A percentile compares a stretch with the other conserved stretches of the same genome.
These are phyloP conservation scores for Notospermus geniculatus DNA, from an alignment of 1,140 invertebrate genomes.

Conservation along the genomic window DNA sequence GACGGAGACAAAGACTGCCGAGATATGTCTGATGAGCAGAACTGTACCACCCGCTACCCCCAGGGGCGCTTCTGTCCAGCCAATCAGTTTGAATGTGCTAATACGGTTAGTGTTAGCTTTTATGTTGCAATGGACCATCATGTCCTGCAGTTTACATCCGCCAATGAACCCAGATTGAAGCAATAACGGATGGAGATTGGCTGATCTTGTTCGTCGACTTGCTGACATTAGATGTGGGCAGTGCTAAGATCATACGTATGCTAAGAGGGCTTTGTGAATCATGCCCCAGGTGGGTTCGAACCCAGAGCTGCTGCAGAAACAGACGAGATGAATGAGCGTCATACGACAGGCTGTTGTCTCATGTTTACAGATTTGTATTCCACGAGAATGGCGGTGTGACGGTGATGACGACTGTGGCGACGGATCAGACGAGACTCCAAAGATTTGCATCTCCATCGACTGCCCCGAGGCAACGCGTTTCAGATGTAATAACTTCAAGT, in stretches of 20 bases:
- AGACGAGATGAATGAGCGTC: too few species aligned
- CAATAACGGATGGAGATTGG: too few species aligned
- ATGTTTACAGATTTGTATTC: constrained; percentile 40
- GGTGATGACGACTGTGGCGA: constrained; percentile 90
- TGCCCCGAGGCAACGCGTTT: constrained; percentile 64
- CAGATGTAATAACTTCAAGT: constrained; percentile 60
- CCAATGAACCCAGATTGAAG: too few species aligned
- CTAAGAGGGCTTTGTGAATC: too few species aligned
- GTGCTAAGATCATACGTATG: too few species aligned
- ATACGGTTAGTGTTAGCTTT: constrained; percentile 53
- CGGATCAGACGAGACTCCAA: constrained; percentile 85
- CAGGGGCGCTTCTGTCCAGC: constrained; percentile 84
- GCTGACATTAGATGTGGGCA: too few species aligned
- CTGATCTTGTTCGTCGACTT: too few species aligned
- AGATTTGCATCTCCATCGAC: constrained; percentile 74
- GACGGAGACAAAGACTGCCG: constrained; percentile 89
- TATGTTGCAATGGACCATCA: too few species aligned
- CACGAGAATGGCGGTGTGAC: constrained; percentile 44
- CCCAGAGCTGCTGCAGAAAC: too few species aligned
- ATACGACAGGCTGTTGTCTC: not conserved
- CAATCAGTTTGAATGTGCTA: constrained; percentile 81
- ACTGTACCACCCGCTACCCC: constrained; percentile 82
- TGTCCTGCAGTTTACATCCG: too few species aligned
- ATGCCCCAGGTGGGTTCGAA: too few species aligned
- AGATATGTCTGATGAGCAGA: constrained; percentile 90